phyloP scores from a whole-genome alignment of 2,888 invertebrate species.

The Dryocosmus kuriphilus region DNA sequence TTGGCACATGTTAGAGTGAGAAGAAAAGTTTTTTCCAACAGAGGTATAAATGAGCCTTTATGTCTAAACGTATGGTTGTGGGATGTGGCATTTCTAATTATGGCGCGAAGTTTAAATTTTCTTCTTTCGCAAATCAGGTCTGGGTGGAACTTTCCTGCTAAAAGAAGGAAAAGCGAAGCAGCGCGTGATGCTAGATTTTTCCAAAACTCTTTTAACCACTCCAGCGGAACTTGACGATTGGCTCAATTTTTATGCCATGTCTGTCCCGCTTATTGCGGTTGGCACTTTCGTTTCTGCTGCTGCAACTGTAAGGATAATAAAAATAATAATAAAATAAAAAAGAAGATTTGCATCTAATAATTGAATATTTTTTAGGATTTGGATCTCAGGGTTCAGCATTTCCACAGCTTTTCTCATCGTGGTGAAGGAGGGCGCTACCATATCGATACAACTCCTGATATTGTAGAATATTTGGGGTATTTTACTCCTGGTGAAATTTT shows the following conservation, averaged over 20 bases:
- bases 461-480: constrained; percentile 94
- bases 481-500: constrained; percentile 88
- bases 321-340: constrained; percentile 22
- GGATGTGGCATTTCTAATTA: not conserved
- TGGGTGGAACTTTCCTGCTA: constrained; percentile 94
- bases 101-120: not conserved
- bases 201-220: constrained; percentile 79
- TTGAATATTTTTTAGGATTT: constrained; percentile 82
- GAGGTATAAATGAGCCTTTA: too few relatives aligned
- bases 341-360: constrained; percentile 17
- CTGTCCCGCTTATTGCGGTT: constrained; percentile 91
- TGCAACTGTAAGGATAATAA: constrained; percentile 83
- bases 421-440: constrained; percentile 98
- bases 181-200: constrained; percentile 98
- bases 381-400: constrained; percentile 96
- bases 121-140: constrained; percentile 78
- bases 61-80: too few relatives aligned
- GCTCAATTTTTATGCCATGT: constrained; percentile 95
- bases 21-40: too few relatives aligned
- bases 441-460: constrained; percentile 93
- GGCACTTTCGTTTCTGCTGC: constrained; percentile 92
- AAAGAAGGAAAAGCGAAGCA: constrained; percentile 90
- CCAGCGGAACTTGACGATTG: constrained; percentile 87
- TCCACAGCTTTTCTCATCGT: constrained; percentile 92
- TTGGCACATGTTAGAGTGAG: too few relatives aligned